phyloP scores from a whole-genome alignment of 2,888 invertebrate species.

The Pollenia griseotomentosa region DNA sequence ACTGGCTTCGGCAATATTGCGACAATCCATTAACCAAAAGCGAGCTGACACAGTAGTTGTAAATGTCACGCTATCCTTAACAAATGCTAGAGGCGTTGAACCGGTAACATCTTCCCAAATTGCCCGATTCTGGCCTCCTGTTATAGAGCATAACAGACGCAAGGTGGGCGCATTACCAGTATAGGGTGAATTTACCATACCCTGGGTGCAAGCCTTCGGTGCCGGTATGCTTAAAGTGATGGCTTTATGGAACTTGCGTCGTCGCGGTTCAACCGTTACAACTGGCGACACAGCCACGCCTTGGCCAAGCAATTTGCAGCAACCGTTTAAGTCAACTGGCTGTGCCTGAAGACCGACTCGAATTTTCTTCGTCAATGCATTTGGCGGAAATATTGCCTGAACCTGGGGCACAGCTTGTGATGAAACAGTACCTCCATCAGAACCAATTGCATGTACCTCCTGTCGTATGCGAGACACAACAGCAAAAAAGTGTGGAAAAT shows the following conservation, averaged over 20 bases:
- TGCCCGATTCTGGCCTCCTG: conserved; percentile 97
- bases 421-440: conserved; percentile 98
- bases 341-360: conserved; percentile 99
- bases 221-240: conserved; percentile 98
- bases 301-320: conserved; percentile 95
- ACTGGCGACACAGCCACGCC: conserved; percentile 99
- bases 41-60: conserved; percentile 99
- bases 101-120: conserved; percentile 99
- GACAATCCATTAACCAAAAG: conserved; percentile 99
- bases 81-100: conserved; percentile 97
- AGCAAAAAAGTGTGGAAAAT: conserved; percentile 99
- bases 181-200: conserved; percentile 94
- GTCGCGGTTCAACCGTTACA: conserved; percentile 98
- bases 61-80: conserved; percentile 98
- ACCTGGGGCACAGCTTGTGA: conserved; percentile 96
- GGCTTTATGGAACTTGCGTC: conserved; percentile 99
- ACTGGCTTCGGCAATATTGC: conserved; percentile 96
- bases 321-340: conserved; percentile 93
- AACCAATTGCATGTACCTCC: conserved; percentile 98
- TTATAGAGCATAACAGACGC: conserved; percentile 96
- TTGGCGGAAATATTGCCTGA: conserved; percentile 94
- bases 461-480: conserved; percentile 97
- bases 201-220: conserved; percentile 86
- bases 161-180: conserved; percentile 92
- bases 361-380: conserved; percentile 99